Evolutionary conservation across 1,140 invertebrate species (phyloP).

Genomic region (Magallana angulata): DNA sequence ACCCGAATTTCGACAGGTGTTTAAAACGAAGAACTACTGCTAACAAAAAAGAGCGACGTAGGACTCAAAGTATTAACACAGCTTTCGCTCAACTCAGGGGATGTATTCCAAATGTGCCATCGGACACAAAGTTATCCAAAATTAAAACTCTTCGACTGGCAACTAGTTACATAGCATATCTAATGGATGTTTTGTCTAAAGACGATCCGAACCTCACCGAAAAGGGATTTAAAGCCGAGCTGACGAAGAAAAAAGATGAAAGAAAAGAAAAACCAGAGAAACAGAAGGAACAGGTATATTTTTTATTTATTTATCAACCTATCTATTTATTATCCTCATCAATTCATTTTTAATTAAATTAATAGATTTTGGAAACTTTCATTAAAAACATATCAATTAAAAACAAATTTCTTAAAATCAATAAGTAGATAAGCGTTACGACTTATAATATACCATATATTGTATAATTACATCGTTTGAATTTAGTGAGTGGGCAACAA

Average conservation of each 20-base stretch:
- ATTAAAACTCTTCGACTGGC: conserved; percentile 82
- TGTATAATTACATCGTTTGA: too few species aligned
- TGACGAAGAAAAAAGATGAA: conserved; percentile 64
- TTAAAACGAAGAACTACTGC: conserved; percentile 79
- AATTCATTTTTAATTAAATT: not conserved
- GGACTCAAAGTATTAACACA: conserved; percentile 95
- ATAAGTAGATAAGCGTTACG: too few species aligned
- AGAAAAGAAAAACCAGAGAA: conserved; percentile 44
- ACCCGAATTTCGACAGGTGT: conserved; percentile 59
- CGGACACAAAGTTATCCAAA: conserved; percentile 92
- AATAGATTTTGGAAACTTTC: too few species aligned
- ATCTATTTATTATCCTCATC: not conserved
- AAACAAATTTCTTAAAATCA: too few species aligned
- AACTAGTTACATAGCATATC: conserved; percentile 81
- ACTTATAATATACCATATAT: too few species aligned
- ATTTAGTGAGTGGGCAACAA: too few species aligned
- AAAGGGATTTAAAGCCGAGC: conserved; percentile 82
- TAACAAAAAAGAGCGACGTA: conserved; percentile 94
- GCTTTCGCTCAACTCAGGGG: conserved; percentile 94
- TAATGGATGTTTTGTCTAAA: conserved; percentile 81
- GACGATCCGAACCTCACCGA: conserved; percentile 79
- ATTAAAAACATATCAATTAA: too few species aligned
- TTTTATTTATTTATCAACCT: not conserved
- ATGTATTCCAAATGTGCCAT: conserved; percentile 96
- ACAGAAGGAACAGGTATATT: conserved; percentile 41